A percentile compares a stretch with the other conserved stretches of the same genome.
Conservation (phyloP, 1,140 invertebrate genomes). For the Procambarus virginalis region DNA sequence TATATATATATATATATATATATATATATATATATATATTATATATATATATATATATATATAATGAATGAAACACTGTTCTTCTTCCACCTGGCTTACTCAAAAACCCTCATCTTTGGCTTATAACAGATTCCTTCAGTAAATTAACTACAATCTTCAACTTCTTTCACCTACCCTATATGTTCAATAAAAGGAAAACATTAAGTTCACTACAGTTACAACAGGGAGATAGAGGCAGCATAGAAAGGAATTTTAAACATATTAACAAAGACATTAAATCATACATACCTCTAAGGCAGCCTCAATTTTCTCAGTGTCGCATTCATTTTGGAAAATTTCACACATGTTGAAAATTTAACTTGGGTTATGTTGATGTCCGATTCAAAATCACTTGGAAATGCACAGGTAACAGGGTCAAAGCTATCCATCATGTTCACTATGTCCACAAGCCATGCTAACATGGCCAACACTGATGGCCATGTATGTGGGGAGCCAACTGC, state of each 20-base stretch:
- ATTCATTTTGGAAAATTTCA: not conserved
- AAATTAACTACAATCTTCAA: too few relatives aligned
- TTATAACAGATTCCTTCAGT: too few relatives aligned
- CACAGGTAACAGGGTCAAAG: not conserved
- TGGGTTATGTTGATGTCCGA: not conserved
- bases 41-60: too few relatives aligned
- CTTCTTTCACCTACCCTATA: too few relatives aligned
- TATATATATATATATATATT: too few relatives aligned
- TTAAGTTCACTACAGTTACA: too few relatives aligned
- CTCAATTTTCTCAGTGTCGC: not conserved
- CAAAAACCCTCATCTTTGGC: too few relatives aligned
- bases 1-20: too few relatives aligned
- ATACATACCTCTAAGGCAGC: not conserved
- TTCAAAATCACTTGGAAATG: not conserved
- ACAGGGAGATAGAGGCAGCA: too few relatives aligned
- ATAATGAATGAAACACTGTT: too few relatives aligned
- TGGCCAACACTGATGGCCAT: conserved; percentile 10
- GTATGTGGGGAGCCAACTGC: conserved; percentile 20
- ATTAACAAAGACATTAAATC: not conserved
- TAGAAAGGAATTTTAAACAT: not conserved
- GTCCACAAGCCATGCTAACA: conserved; percentile 16
- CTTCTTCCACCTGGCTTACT: too few relatives aligned
- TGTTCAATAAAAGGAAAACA: too few relatives aligned
- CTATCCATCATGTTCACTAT: not conserved
- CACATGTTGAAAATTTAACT: not conserved